Percentiles rank a stretch among this genome's conserved stretches.
phyloP scores from a whole-genome alignment of 37 sponge, comb jelly and placozoan genomes.

The Axinella damicornis region DNA sequence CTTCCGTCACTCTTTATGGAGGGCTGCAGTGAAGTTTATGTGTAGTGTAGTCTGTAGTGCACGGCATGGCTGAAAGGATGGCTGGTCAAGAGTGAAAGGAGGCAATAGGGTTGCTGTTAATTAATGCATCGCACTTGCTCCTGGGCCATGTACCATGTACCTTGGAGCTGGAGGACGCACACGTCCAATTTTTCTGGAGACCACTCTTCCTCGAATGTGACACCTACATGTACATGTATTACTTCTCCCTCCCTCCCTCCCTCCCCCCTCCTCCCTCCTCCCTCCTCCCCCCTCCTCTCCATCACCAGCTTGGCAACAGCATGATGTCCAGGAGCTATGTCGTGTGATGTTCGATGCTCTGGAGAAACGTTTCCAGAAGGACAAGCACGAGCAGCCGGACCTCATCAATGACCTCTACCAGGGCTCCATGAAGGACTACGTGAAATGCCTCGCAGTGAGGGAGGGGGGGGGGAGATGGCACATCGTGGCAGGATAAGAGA shows the following conservation, averaged over 20 bases:
- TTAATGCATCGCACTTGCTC: no score
- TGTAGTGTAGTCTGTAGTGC: no score
- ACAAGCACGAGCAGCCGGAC: constrained; percentile 62
- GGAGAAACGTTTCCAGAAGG: constrained; percentile 83
- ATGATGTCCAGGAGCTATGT: constrained; percentile 96
- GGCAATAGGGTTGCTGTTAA: no score
- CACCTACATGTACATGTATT: neutral
- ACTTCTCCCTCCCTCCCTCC: neutral
- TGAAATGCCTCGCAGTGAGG: constrained; percentile 87
- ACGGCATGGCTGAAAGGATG: no score
- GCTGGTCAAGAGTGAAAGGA: no score
- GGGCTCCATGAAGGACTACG: constrained; percentile 93
- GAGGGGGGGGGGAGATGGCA: no score
- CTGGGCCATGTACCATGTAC: no score
- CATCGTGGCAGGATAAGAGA: no score
- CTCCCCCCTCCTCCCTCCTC: neutral
- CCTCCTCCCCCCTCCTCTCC: neutral
- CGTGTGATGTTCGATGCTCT: constrained; percentile 98
- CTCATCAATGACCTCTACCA: constrained; percentile 93
- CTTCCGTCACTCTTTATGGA: no score
- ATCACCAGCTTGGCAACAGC: constrained; percentile 93
- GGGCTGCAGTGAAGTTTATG: no score
- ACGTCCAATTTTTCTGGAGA: neutral
- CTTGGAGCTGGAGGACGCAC: neutral
- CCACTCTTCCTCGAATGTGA: neutral